Percentiles rank a stretch among this genome's conserved stretches.
Conservation (phyloP, 2,113 vertebrate genomes). For the Zosterops lateralis region DNA sequence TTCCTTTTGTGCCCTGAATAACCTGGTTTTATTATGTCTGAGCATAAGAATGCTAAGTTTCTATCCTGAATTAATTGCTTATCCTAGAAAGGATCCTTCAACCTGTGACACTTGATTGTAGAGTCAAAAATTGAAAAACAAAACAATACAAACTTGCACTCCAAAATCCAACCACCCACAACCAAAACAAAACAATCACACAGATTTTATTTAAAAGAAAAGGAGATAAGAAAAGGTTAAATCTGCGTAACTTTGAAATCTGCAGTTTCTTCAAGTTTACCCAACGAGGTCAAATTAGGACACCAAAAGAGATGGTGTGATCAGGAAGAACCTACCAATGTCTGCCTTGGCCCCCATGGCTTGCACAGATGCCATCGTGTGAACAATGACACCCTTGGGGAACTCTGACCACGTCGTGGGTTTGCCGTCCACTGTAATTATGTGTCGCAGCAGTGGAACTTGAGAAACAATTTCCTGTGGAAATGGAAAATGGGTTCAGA, state of each 20-base stretch:
- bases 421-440: slow-evolving; percentile 87
- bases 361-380: slow-evolving; percentile 88
- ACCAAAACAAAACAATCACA: background rate
- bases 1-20: background rate
- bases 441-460: slow-evolving; percentile 83
- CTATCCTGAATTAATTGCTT: background rate
- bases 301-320: background rate
- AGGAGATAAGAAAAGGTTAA: background rate
- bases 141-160: background rate
- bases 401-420: slow-evolving; percentile 77
- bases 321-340: slow-evolving; percentile 66
- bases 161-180: background rate
- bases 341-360: slow-evolving; percentile 81
- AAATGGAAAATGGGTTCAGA: background rate
- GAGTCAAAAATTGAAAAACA: background rate
- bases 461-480: slow-evolving; percentile 83
- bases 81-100: background rate
- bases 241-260: background rate
- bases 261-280: background rate
- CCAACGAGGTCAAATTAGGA: background rate
- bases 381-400: slow-evolving; percentile 84
- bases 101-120: background rate
- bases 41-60: background rate
- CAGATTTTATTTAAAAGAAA: background rate
- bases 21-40: background rate